Evolutionary conservation across 2,888 invertebrate species (phyloP).

Genomic region (Machimus rusticus): DNA sequence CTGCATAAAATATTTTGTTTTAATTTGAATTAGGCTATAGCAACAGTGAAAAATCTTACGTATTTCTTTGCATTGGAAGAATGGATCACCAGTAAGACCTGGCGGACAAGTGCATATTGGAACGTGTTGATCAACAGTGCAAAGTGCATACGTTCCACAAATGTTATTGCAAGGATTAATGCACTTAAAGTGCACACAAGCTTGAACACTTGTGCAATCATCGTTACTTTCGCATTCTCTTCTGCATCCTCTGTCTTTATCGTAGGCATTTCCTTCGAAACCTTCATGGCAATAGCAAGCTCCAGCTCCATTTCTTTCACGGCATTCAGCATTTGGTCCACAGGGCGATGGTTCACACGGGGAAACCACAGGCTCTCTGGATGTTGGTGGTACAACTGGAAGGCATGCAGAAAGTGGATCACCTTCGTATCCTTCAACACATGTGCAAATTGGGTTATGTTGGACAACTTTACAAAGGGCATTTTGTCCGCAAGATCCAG

Average conservation of each 20-base stretch:
- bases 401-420: conserved; percentile 69
- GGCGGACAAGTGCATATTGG: conserved; percentile 79
- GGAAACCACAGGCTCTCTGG: conserved; percentile 71
- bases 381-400: conserved; percentile 65
- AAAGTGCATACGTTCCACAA: conserved; percentile 82
- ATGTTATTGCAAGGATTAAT: conserved; percentile 84
- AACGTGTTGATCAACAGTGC: conserved; percentile 79
- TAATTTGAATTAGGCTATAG: background rate
- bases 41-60: conserved; percentile 51
- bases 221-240: conserved; percentile 81
- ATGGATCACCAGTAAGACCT: conserved; percentile 83
- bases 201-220: conserved; percentile 74
- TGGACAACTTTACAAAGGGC: conserved; percentile 85
- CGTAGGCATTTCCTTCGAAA: conserved; percentile 84
- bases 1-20: background rate
- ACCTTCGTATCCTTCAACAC: conserved; percentile 82
- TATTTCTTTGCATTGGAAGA: conserved; percentile 75
- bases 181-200: conserved; percentile 85
- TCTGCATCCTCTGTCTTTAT: conserved; percentile 70
- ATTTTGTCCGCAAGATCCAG: conserved; percentile 78
- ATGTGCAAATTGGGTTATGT: conserved; percentile 82
- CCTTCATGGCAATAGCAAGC: conserved; percentile 83
- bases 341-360: conserved; percentile 86
- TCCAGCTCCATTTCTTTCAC: conserved; percentile 83
- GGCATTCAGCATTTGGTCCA: conserved; percentile 84